Conservation (phyloP, 2,113 vertebrate species). For the Xerus inauris region DNA sequence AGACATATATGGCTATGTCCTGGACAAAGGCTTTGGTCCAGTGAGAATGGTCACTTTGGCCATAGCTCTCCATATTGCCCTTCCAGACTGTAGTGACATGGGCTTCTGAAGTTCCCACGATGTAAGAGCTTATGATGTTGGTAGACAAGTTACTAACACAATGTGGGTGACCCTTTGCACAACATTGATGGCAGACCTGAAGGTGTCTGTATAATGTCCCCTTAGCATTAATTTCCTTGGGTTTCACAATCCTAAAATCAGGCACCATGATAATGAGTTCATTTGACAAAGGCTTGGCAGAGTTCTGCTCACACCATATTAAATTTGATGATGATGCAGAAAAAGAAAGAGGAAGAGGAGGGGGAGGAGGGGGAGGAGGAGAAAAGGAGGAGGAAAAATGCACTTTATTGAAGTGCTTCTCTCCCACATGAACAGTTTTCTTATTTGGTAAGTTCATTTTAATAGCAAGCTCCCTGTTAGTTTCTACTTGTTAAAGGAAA, state of each 20-base stretch:
- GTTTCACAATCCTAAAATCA: neutral
- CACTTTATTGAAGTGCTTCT: neutral
- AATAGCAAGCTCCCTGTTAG: neutral
- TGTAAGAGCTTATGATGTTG: neutral
- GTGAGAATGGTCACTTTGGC: neutral
- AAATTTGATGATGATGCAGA: neutral
- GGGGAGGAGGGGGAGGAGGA: fast-evolving
- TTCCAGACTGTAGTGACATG: neutral
- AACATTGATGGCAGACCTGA: neutral
- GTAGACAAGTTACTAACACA: neutral
- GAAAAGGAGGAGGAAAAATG: too few relatives aligned
- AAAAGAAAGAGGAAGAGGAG: neutral
- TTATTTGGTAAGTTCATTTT: neutral
- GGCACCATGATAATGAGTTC: neutral
- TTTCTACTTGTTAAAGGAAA: neutral
- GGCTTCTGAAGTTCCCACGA: neutral
- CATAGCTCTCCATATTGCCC: neutral
- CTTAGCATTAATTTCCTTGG: neutral
- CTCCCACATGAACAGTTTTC: neutral
- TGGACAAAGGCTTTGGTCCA: neutral
- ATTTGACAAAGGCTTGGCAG: neutral
- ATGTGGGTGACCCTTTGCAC: fast-evolving
- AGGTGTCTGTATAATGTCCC: fast-evolving
- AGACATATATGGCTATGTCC: neutral
- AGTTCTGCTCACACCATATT: neutral